phyloP scores from a whole-genome alignment of 1,140 invertebrate species.

The Orius insidiosus region DNA sequence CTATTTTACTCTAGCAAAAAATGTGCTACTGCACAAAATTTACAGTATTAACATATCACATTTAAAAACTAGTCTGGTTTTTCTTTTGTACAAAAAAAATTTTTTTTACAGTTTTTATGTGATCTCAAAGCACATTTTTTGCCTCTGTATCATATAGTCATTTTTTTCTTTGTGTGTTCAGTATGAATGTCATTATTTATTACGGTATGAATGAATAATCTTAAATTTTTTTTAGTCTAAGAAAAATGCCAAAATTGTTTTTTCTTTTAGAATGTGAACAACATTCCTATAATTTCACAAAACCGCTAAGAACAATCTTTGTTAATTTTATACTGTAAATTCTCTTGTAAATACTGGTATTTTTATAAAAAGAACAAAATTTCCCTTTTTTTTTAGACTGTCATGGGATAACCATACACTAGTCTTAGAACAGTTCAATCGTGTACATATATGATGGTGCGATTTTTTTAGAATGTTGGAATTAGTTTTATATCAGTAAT shows the following conservation, averaged over 20 bases:
- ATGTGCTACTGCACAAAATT: too few species aligned
- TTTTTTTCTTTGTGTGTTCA: slow-evolving; percentile 2
- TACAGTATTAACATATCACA: too few species aligned
- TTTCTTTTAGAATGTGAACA: not conserved
- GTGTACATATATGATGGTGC: slow-evolving; percentile 5
- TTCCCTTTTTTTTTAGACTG: slow-evolving; percentile 1
- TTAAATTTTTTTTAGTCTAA: not conserved
- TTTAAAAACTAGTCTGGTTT: too few species aligned
- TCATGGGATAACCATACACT: not conserved
- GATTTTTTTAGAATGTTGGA: slow-evolving; percentile 3
- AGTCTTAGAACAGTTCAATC: not conserved
- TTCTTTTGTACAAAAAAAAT: too few species aligned
- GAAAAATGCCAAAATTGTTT: slow-evolving; percentile 12
- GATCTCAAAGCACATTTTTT: not conserved
- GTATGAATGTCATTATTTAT: slow-evolving; percentile 13
- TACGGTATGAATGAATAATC: slow-evolving; percentile 7
- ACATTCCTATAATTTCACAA: too few species aligned
- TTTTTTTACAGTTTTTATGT: not conserved
- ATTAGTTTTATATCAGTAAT: slow-evolving; percentile 5
- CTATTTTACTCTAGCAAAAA: too few species aligned
- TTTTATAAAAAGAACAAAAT: slow-evolving; percentile 5
- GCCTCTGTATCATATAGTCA: not conserved
- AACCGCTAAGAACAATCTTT: slow-evolving; percentile 13
- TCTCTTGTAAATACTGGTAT: slow-evolving; percentile 14
- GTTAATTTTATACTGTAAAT: slow-evolving; percentile 15